phyloP scores from a whole-genome alignment of 2,797 vertebrate genomes.

The Gambelia wislizenii region DNA sequence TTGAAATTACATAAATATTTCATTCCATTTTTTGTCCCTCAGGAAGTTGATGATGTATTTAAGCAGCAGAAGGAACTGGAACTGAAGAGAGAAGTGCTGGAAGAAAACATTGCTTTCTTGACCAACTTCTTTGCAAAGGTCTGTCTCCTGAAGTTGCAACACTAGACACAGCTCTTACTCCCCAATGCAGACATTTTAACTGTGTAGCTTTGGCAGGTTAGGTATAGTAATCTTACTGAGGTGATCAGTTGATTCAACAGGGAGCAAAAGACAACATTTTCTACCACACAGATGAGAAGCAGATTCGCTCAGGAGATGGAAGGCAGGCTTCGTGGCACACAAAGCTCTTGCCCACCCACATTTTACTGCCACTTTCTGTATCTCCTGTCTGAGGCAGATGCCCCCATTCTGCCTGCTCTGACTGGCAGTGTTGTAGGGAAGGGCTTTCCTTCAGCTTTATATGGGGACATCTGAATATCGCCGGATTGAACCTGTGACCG shows the following conservation, averaged over 20 bases:
- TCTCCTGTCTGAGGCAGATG: not conserved
- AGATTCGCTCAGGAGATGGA: not conserved
- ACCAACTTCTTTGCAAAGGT: slow-evolving; percentile 92
- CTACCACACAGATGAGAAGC: not conserved
- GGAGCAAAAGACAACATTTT: not conserved
- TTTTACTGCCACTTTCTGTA: not conserved
- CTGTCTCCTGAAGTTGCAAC: not conserved
- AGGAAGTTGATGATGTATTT: slow-evolving; percentile 95
- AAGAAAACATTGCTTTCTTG: slow-evolving; percentile 92
- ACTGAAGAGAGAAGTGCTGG: slow-evolving; percentile 91
- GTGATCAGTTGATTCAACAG: not conserved
- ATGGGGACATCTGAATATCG: not conserved
- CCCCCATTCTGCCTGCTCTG: not conserved
- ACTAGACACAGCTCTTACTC: not conserved
- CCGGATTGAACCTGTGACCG: not conserved
- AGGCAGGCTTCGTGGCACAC: not conserved
- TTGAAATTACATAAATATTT: not conserved
- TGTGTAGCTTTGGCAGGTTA: not conserved
- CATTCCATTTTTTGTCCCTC: slow-evolving; percentile 46
- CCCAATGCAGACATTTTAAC: too few relatives aligned
- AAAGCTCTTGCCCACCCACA: not conserved
- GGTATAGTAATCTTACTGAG: not conserved
- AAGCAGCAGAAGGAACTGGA: slow-evolving; percentile 94
- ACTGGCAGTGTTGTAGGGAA: not conserved
- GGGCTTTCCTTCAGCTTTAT: not conserved